Percentiles rank a stretch among this genome's conserved stretches.
Evolutionary conservation across 1,140 invertebrate genomes (phyloP).

Genomic region (Rhyacophila brunnea): DNA sequence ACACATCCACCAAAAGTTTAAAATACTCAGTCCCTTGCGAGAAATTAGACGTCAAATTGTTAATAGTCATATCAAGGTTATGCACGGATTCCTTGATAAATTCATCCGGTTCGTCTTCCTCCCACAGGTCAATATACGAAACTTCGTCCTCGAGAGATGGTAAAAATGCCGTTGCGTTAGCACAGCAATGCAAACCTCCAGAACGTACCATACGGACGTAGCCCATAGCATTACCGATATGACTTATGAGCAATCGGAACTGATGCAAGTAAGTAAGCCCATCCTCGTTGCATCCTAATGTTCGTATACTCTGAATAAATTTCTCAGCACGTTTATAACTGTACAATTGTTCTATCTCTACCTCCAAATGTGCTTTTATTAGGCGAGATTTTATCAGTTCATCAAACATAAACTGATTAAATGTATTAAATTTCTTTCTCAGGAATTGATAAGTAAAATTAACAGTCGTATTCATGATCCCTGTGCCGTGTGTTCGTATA

Average conservation of each 20-base stretch:
- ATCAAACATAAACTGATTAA: slow-evolving; percentile 97
- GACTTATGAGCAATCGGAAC: slow-evolving; percentile 88
- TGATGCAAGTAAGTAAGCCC: slow-evolving; percentile 89
- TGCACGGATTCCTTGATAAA: slow-evolving; percentile 66
- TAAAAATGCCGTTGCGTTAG: slow-evolving; percentile 87
- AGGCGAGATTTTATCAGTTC: slow-evolving; percentile 97
- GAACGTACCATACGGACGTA: slow-evolving; percentile 94
- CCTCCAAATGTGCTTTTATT: slow-evolving; percentile 69
- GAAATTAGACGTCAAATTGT: slow-evolving; percentile 80
- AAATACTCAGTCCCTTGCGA: slow-evolving; percentile 95
- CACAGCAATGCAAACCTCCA: slow-evolving; percentile 89
- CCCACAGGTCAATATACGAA: slow-evolving; percentile 59
- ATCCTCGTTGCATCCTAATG: slow-evolving; percentile 81
- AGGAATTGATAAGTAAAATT: slow-evolving; percentile 98
- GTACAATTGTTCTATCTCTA: slow-evolving; percentile 61
- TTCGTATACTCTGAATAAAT: slow-evolving; percentile 90
- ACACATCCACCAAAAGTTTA: slow-evolving; percentile 90
- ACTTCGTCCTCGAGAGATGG: slow-evolving; percentile 76
- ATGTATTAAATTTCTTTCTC: slow-evolving; percentile 88
- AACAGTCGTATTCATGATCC: slow-evolving; percentile 96
- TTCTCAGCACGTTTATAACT: slow-evolving; percentile 91
- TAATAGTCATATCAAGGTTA: slow-evolving; percentile 75
- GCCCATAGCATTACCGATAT: slow-evolving; percentile 96
- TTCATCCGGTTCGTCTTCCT: slow-evolving; percentile 58
- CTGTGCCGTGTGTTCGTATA: slow-evolving; percentile 94